Evolutionary conservation across 2,888 invertebrate genomes (phyloP).

Genomic region (Callosobruchus maculatus): DNA sequence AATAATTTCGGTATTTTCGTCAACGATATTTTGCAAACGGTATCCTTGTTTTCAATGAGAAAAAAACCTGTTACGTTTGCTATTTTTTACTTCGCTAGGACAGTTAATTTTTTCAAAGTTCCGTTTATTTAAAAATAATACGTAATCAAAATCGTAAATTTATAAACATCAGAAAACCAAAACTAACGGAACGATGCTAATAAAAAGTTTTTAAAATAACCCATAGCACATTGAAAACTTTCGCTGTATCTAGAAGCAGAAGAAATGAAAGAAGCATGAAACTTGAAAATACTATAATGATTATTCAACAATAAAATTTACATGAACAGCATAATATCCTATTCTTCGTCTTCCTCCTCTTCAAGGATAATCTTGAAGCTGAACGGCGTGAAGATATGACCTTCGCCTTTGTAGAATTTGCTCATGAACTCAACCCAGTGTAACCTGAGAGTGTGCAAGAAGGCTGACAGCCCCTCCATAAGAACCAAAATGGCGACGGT

Average conservation of each 20-base stretch:
- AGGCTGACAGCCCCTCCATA: slow-evolving; percentile 90
- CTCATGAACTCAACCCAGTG: slow-evolving; percentile 86
- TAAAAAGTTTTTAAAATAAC: too few relatives aligned
- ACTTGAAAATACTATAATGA: not conserved
- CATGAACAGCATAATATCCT: not conserved
- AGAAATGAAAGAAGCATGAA: not conserved
- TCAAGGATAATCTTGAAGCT: slow-evolving; percentile 74
- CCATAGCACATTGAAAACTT: too few relatives aligned
- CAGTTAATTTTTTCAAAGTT: too few relatives aligned
- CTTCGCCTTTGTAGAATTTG: slow-evolving; percentile 83
- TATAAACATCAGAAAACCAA: too few relatives aligned
- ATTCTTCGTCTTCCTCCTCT: slow-evolving; percentile 41
- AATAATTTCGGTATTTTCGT: too few relatives aligned
- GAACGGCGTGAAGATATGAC: slow-evolving; percentile 82
- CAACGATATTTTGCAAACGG: too few relatives aligned
- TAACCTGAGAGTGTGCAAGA: slow-evolving; percentile 82
- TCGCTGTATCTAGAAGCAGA: not conserved
- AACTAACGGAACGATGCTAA: too few relatives aligned
- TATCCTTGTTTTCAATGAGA: too few relatives aligned
- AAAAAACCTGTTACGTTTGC: too few relatives aligned
- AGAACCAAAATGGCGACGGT: slow-evolving; percentile 79
- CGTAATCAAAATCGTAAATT: too few relatives aligned
- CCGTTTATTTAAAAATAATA: too few relatives aligned
- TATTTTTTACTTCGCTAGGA: too few relatives aligned
- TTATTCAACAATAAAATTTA: not conserved